A percentile compares a stretch with the other conserved stretches of the same genome.
phyloP scores from a whole-genome alignment of 2,797 vertebrate species.

The Syngnathus acus region DNA sequence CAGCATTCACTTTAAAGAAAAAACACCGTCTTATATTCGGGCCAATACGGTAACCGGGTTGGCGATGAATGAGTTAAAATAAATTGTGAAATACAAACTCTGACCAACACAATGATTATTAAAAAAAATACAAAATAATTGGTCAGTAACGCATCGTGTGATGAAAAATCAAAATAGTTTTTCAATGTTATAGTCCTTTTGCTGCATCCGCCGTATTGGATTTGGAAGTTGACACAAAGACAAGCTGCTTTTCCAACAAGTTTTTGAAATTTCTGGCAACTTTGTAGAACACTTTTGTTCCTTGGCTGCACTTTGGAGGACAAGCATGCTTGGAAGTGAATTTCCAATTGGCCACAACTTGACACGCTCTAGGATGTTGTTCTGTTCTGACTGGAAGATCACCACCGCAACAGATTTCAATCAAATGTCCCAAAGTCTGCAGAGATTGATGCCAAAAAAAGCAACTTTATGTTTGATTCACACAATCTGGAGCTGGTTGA shows the following conservation, averaged over 20 bases:
- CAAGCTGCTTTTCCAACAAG: neutral
- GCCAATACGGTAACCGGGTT: too few species aligned
- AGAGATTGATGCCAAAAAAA: conserved; percentile 17
- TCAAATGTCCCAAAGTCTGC: conserved; percentile 13
- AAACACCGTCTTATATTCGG: too few species aligned
- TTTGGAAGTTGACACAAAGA: neutral
- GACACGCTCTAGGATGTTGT: conserved; percentile 19
- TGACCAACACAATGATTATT: too few species aligned
- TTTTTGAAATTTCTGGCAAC: conserved; percentile 27
- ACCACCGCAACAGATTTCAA: conserved; percentile 22
- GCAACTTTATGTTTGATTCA: neutral
- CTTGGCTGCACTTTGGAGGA: conserved; percentile 39
- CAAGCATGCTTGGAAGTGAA: conserved; percentile 37
- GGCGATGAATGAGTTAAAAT: too few species aligned
- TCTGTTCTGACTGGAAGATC: conserved; percentile 33
- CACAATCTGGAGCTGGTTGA: neutral
- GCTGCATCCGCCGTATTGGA: neutral
- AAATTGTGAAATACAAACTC: too few species aligned
- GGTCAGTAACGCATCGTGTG: too few species aligned
- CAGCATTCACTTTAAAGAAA: too few species aligned
- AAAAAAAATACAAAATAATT: too few species aligned
- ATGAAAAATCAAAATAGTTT: too few species aligned
- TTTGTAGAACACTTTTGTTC: conserved; percentile 12
- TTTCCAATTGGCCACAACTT: conserved; percentile 4
- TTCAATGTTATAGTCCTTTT: too few species aligned